Evolutionary conservation across 2,888 invertebrate species (phyloP), one percentile per base, ranked within the genome.

Genomic region (Chloromyia formosa): DNA sequence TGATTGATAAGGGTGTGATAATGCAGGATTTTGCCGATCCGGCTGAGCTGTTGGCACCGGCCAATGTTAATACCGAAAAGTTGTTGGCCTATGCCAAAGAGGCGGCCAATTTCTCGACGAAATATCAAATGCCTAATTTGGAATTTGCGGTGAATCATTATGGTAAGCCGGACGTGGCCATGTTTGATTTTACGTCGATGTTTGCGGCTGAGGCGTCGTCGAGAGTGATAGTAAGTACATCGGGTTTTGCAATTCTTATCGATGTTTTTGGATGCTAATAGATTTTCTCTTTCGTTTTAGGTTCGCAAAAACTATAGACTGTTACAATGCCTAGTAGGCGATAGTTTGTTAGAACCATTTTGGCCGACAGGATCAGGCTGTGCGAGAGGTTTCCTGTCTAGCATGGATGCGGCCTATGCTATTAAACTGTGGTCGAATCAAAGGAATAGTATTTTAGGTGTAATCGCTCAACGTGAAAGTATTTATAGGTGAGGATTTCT

Each of bases 291-390:
- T 42, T 42, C 42, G 22, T 64, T 54, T 53, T 84, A 77, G 77
- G 77, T 85, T 77, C 83, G 87, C 73, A 87, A 91, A 78, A 95
- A 95, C 0, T 92, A 94, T 78, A 90, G 92, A 58, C 87, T 98
- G 4, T 87, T 98, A 16, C 93, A 95, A 87, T 93, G 93, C 80
- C 89, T 99, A 72, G 98, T 98, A 1, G 98, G 98, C 0, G 98
- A 99, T 86, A 97, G 96, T 84, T 87, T 98, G 73, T 88, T 98
- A 35, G 98, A 98, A 89, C 96, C 96, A 0, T 99, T 99, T 86
- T 99, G 99, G 98, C 99, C 98, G 4, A 98, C 97, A 0, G 99
- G 99, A 0, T 97, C 97, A 1, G 99, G 99, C 0, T 97, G 97
- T 87, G 98, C 98, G 0, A 90, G 98, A 74, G 98, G 98, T 14